Conservation (phyloP, 2,888 invertebrate species). For the Lepidochrysops patricia region DNA sequence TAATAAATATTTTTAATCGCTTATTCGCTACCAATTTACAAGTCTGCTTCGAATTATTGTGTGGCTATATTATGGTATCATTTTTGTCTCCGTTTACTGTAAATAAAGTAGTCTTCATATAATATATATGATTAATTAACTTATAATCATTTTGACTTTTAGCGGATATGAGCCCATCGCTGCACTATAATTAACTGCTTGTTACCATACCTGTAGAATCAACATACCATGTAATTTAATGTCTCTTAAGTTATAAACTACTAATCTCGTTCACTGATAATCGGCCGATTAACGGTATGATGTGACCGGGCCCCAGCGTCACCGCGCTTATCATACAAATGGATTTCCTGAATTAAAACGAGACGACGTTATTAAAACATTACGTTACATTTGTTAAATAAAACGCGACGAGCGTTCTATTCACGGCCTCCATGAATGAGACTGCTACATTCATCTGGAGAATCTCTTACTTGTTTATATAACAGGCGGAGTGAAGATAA, state of each 20-base stretch:
- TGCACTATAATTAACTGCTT: too few relatives aligned
- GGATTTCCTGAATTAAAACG: slow-evolving; percentile 42
- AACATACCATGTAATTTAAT: too few relatives aligned
- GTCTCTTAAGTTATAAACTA: too few relatives aligned
- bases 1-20: too few relatives aligned
- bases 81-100: too few relatives aligned
- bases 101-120: neutral
- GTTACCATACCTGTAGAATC: too few relatives aligned
- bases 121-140: neutral
- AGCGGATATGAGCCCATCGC: too few relatives aligned
- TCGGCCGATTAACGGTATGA: neutral
- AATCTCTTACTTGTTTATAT: neutral
- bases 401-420: slow-evolving; percentile 5
- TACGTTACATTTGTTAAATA: slow-evolving; percentile 9
- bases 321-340: slow-evolving; percentile 47
- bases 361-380: slow-evolving; percentile 10
- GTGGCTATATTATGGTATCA: too few relatives aligned
- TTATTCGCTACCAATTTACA: too few relatives aligned
- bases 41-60: too few relatives aligned
- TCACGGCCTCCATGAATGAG: neutral
- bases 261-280: neutral
- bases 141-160: too few relatives aligned
- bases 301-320: neutral
- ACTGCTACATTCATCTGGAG: neutral
- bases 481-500: too few relatives aligned